These are phyloP conservation scores for Cryptotermes secundus DNA, from an alignment of 1,140 invertebrate genomes.

Conservation along the genomic window DNA sequence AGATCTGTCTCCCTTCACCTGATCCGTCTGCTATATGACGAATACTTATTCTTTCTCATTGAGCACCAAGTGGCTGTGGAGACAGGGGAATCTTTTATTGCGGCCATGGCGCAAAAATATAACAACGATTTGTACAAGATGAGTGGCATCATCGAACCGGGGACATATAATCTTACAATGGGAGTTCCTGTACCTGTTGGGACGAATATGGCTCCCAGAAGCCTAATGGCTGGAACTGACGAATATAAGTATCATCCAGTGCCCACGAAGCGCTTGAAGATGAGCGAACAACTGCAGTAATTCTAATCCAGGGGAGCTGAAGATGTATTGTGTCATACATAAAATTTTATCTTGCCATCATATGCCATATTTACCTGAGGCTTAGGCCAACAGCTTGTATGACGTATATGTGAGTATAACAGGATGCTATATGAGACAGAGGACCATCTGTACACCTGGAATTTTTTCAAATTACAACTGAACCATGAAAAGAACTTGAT, in stretches of 20 bases:
- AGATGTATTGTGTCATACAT: background rate
- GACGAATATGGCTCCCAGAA: conserved; percentile 10
- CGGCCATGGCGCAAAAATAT: conserved; percentile 71
- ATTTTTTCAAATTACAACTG: background rate
- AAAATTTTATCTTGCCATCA: background rate
- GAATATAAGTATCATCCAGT: conserved; percentile 16
- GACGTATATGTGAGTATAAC: background rate
- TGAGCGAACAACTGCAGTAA: conserved; percentile 31
- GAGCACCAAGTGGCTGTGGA: conserved; percentile 94
- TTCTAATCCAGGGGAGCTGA: background rate
- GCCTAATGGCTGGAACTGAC: background rate
- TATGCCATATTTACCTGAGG: background rate
- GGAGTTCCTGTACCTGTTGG: conserved; percentile 18
- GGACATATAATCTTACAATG: conserved; percentile 26
- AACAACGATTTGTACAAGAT: conserved; percentile 29
- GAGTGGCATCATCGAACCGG: conserved; percentile 22
- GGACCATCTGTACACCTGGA: background rate
- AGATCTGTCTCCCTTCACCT: conserved; percentile 99
- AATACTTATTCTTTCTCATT: conserved; percentile 99
- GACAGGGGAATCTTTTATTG: conserved; percentile 87
- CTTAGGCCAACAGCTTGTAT: background rate
- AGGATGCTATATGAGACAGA: background rate
- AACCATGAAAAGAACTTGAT: background rate
- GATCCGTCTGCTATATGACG: conserved; percentile 95
- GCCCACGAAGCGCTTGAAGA: conserved; percentile 31